Percentiles rank a stretch among this genome's conserved stretches.
phyloP scores from a whole-genome alignment of 2,113 vertebrate species.

The Pangasianodon hypophthalmus region DNA sequence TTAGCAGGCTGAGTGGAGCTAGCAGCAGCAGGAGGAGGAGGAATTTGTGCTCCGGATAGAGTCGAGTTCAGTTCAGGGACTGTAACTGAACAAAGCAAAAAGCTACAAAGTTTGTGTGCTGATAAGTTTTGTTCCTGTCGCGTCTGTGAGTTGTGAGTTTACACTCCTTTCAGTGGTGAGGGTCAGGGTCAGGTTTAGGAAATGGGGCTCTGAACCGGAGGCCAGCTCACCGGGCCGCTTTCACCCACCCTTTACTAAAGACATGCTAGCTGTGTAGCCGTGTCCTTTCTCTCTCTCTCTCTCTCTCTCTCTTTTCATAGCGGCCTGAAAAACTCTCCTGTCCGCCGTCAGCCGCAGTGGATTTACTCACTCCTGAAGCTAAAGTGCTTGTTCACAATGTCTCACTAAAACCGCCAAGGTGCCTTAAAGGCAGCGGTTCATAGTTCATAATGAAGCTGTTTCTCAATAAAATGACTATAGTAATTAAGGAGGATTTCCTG shows the following conservation, averaged over 20 bases:
- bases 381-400: neutral
- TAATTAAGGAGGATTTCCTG: neutral
- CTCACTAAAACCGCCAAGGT: neutral
- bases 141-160: neutral
- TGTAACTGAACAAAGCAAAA: neutral
- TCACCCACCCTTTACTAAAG: slow-evolving; percentile 28
- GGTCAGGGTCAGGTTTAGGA: neutral
- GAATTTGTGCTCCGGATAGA: neutral
- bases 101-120: neutral
- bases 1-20: neutral
- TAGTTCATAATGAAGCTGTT: neutral
- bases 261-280: neutral
- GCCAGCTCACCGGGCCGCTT: slow-evolving; percentile 49
- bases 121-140: neutral
- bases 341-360: neutral
- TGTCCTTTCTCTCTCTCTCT: neutral
- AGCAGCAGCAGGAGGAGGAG: neutral
- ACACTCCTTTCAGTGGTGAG: too few relatives aligned
- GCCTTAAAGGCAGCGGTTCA: neutral
- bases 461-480: neutral
- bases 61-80: neutral
- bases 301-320: too few relatives aligned
- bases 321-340: too few relatives aligned
- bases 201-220: slow-evolving; percentile 30
- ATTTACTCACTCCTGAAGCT: neutral